Base-by-base conservation (phyloP, 2,113 vertebrate species). In the Xiphophorus couchianus region DNA sequence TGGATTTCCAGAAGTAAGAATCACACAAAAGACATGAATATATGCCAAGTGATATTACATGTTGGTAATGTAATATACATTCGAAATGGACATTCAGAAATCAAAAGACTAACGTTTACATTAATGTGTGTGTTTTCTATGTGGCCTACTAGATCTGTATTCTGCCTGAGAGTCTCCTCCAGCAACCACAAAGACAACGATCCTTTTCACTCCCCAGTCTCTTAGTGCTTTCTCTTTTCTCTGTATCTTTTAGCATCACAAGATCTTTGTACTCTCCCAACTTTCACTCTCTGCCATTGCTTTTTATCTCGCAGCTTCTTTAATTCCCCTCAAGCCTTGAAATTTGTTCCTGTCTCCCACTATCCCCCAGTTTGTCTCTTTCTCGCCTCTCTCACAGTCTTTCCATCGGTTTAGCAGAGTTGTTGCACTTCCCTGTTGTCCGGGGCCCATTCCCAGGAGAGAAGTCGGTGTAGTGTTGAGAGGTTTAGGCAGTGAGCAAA, bases 401-500 rank as follows among this genome's bases (percentile, higher is more conserved):
- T 71, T 35, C 68, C 64, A 37, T 75, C 73, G 39, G 58, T 25
- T 37, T 39, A 39, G 39, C 70, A 22, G 69, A 66, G 66, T 73
- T 73, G 72, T 71, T 79, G 11, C 19, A 25, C 62, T 76, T 66
- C 65, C 69, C 65, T 63, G 74, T 66, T 3, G 71, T 80, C 84
- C 73, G 62, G 84, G 84, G 81, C 81, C 65, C n/a, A 51, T n/a
- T 90, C 90, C 86, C 92, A 17, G 3, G 84, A 84, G 90, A 66
- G 67, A 78, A 71, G 73, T 75, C 77, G 69, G 77, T 72, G 74
- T 65, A 75, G 83, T 81, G 82, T 64, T 61, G 85, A 81, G 82
- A 81, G 61, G 75, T 72, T 79, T 72, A 66, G 78, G 74, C 35
- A 78, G 72, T 69, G 78, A 87, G 90, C 82, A 75, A 81, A 89